Evolutionary conservation across 1,140 invertebrate species (phyloP).

Genomic region (Berghia stephanieae): DNA sequence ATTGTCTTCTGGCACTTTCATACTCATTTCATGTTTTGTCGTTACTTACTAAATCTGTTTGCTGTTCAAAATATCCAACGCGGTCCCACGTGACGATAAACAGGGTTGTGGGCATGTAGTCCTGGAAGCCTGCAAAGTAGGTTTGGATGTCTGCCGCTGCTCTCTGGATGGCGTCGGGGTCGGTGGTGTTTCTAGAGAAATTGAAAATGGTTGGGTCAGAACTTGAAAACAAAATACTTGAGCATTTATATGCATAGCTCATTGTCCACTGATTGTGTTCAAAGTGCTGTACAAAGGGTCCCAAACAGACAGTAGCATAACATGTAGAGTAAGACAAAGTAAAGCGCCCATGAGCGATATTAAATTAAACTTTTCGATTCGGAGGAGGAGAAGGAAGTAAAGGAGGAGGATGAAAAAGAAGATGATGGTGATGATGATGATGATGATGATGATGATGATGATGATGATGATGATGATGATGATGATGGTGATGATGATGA

Average conservation of each 20-base stretch:
- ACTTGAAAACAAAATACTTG: background rate
- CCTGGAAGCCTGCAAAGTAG: slow-evolving; percentile 75
- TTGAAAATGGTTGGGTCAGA: background rate
- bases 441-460: too few species aligned
- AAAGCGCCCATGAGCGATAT: too few species aligned
- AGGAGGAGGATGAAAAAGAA: too few species aligned
- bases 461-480: too few species aligned
- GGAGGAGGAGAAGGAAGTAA: too few species aligned
- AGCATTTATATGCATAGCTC: too few species aligned
- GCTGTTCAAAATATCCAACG: slow-evolving; percentile 75
- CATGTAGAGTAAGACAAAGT: background rate
- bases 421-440: too few species aligned
- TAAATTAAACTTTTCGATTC: too few species aligned
- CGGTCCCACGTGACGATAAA: slow-evolving; percentile 81
- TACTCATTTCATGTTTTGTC: background rate
- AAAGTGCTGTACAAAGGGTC: background rate
- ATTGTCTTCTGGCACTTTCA: too few species aligned
- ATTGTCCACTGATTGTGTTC: background rate
- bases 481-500: too few species aligned
- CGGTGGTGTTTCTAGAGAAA: slow-evolving; percentile 74
- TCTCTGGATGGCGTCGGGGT: slow-evolving; percentile 73
- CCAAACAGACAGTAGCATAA: background rate
- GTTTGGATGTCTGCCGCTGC: slow-evolving; percentile 76
- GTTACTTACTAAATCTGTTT: slow-evolving; percentile 62
- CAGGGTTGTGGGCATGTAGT: slow-evolving; percentile 76